Evolutionary conservation across 2,797 vertebrate species (phyloP), one percentile per base, ranked within the genome.

Genomic region (Tapirus indicus): DNA sequence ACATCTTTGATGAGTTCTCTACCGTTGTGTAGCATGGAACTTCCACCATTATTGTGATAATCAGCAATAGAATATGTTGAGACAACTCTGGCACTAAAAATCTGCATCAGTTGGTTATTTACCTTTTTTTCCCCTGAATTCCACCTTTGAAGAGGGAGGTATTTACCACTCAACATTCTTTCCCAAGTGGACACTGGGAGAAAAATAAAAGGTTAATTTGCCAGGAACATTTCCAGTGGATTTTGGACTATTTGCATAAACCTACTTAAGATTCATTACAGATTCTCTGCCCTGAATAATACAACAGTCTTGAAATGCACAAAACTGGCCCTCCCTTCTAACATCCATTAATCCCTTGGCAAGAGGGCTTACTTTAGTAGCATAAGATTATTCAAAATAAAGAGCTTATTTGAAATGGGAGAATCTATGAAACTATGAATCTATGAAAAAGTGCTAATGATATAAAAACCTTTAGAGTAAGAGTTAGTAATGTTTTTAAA

Each of bases 181-280:
- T 96, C 89, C 88, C 94, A 97, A 96, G 97, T 23, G 38, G 77
- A 96, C 94, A 95, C 88, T 97, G 91, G 95, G 86, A 96, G 91
- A 97, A 97, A 96, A 98, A 97, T 95, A 96, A 97, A 96, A 98
- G 71, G 88, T 98, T 97, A 98, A 98, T 97, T 98, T 98, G 83
- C 66, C 94, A 79, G 38, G 92, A 95, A 95, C 79, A 96, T 95
- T 97, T 97, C 79, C 80, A 98, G 90, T 98, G 91, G 94, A 91
- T 97, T 96, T 95, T 94, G 94, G 94, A 96, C 95, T 98, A 97
- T 93, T 97, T 98, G 95, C 94, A 97, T 97, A 94, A 88, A 94
- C 89, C 96, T 97, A 96, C 94, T 97, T 98, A 95, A 97, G 97
- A 97, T 98, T 98, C 93, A 83, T 97, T 93, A 95, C 80, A 96